A percentile compares a stretch with the other conserved stretches of the same genome.
These are phyloP conservation scores for Diplodus puntazzo DNA, from an alignment of 2,797 vertebrate genomes.

Conservation along the genomic window DNA sequence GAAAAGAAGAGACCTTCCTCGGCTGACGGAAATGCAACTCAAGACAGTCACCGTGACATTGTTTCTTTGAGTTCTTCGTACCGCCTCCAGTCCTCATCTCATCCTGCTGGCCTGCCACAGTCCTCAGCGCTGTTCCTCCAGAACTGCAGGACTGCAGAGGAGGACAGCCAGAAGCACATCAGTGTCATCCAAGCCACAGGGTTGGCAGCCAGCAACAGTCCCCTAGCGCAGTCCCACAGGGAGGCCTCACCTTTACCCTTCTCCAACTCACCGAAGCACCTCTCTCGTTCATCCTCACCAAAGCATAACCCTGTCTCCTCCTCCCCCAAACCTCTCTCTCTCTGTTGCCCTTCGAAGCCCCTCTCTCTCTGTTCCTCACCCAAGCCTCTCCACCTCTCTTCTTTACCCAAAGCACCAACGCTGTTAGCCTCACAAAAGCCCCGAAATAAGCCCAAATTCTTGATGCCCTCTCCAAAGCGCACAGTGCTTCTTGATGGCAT, in stretches of 20 bases:
- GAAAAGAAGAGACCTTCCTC: constrained; percentile 86
- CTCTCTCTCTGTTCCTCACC: constrained; percentile 41
- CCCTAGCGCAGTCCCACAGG: constrained; percentile 86
- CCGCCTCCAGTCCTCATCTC: constrained; percentile 88
- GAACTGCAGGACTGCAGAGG: constrained; percentile 88
- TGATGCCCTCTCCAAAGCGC: constrained; percentile 51
- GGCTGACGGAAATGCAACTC: constrained; percentile 80
- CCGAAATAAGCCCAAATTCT: constrained; percentile 47
- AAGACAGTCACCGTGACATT: constrained; percentile 84
- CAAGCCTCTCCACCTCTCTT: constrained; percentile 46
- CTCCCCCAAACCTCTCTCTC: constrained; percentile 58
- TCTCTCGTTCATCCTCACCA: constrained; percentile 36
- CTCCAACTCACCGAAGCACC: constrained; percentile 49
- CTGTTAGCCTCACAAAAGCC: constrained; percentile 57
- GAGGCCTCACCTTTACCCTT: constrained; percentile 85
- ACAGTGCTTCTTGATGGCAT: constrained; percentile 43
- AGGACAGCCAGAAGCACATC: constrained; percentile 91
- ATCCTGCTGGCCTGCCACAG: constrained; percentile 83
- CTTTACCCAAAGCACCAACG: constrained; percentile 55
- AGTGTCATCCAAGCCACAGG: constrained; percentile 95
- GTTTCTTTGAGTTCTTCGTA: constrained; percentile 87
- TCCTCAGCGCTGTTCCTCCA: constrained; percentile 88
- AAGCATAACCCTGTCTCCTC: constrained; percentile 47
- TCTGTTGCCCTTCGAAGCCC: constrained; percentile 51
- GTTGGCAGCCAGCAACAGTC: constrained; percentile 87